Evolutionary conservation across 1,140 invertebrate genomes (phyloP).

Genomic region (Hesperophylax magnus): DNA sequence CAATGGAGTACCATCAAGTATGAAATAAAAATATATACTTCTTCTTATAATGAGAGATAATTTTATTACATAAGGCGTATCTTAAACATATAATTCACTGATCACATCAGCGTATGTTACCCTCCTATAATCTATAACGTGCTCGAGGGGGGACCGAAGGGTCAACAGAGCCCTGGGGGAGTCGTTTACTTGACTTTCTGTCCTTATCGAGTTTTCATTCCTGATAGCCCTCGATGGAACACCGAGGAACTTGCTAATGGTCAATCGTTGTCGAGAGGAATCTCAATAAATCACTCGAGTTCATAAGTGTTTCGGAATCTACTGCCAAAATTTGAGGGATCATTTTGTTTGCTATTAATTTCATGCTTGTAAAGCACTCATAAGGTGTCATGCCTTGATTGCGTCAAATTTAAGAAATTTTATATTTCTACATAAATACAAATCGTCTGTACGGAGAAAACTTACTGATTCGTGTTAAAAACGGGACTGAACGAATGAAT

Average conservation of each 20-base stretch:
- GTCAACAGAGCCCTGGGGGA: constrained; percentile 2
- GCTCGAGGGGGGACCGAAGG: constrained; percentile 9
- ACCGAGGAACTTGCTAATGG: constrained; percentile 17
- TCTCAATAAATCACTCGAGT: constrained; percentile 10
- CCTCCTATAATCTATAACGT: background rate
- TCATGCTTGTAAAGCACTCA: too few species aligned
- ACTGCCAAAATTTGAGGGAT: background rate
- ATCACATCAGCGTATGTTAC: background rate
- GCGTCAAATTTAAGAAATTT: too few species aligned
- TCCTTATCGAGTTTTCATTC: constrained; percentile 36
- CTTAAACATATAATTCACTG: background rate
- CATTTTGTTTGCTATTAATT: too few species aligned
- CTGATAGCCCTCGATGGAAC: constrained; percentile 3
- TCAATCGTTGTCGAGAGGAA: background rate
- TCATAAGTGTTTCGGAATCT: background rate
- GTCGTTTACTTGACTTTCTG: constrained; percentile 2
- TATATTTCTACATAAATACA: too few species aligned
- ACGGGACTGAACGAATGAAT: too few species aligned
- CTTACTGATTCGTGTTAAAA: too few species aligned
- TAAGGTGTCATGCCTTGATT: too few species aligned
- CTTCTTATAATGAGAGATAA: too few species aligned
- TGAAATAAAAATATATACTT: too few species aligned
- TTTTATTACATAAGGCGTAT: background rate
- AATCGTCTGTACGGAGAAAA: too few species aligned
- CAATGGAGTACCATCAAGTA: too few species aligned